Percentiles rank a stretch among this genome's conserved stretches.
phyloP scores from a whole-genome alignment of 2,113 vertebrate genomes.

The Caranx ignobilis region DNA sequence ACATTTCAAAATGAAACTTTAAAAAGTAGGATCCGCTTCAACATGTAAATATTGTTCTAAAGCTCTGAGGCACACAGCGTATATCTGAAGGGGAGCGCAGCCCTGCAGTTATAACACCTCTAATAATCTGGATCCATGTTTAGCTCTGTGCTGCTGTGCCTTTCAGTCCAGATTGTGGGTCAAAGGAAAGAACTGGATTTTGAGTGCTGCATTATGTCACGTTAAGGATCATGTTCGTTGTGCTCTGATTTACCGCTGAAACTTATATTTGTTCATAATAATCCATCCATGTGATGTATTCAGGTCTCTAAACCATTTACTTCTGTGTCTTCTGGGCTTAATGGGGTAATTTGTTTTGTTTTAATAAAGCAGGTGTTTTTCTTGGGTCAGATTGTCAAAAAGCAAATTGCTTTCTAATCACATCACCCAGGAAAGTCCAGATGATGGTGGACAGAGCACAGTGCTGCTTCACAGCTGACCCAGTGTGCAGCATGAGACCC shows the following conservation, averaged over 20 bases:
- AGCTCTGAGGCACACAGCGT: slow-evolving; percentile 31
- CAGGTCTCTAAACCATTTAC: slow-evolving; percentile 18
- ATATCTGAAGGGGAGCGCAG: slow-evolving; percentile 44
- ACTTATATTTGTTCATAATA: slow-evolving; percentile 61
- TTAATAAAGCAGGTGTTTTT: slow-evolving; percentile 85
- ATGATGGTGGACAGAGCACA: slow-evolving; percentile 51
- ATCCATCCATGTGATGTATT: slow-evolving; percentile 63
- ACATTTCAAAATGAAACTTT: not conserved
- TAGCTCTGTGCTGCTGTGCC: slow-evolving; percentile 41
- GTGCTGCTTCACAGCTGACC: slow-evolving; percentile 53
- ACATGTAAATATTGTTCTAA: slow-evolving; percentile 4
- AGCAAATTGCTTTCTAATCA: slow-evolving; percentile 82
- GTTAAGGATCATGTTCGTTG: slow-evolving; percentile 25
- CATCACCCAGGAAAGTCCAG: slow-evolving; percentile 76
- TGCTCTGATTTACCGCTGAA: slow-evolving; percentile 36
- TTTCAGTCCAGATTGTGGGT: slow-evolving; percentile 19
- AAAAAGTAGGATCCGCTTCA: too few relatives aligned
- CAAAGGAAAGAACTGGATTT: slow-evolving; percentile 33
- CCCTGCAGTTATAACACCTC: slow-evolving; percentile 35
- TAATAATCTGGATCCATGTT: slow-evolving; percentile 46
- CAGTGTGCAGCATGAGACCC: slow-evolving; percentile 20
- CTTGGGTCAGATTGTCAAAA: slow-evolving; percentile 76
- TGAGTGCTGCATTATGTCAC: slow-evolving; percentile 5
- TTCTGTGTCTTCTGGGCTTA: slow-evolving; percentile 58
- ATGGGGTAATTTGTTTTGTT: slow-evolving; percentile 81